phyloP scores from a whole-genome alignment of 1,140 invertebrate species.

The Drosophila navojoa region DNA sequence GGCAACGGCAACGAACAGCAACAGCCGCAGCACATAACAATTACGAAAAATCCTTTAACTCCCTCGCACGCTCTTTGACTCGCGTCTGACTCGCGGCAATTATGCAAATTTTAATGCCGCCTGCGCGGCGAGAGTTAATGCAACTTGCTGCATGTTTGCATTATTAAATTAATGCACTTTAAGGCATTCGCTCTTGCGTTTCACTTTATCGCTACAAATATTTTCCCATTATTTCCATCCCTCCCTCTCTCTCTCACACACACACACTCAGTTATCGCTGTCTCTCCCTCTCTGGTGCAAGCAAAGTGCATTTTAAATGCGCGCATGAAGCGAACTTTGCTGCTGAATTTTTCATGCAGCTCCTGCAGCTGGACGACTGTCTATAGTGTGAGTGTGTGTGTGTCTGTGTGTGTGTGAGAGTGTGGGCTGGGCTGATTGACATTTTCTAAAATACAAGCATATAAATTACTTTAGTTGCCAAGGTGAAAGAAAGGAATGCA shows the following conservation, averaged over 20 bases:
- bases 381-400: neutral
- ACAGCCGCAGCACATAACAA: neutral
- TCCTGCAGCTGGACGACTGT: neutral
- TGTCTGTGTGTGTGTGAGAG: neutral
- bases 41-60: conserved; percentile 5
- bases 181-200: conserved; percentile 50
- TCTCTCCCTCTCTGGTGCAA: neutral
- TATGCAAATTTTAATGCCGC: conserved; percentile 69
- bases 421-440: conserved; percentile 1
- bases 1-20: conserved; percentile 22
- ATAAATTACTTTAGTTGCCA: neutral
- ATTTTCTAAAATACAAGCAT: neutral
- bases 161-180: conserved; percentile 78
- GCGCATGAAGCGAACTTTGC: conserved; percentile 53
- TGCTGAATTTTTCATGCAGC: conserved; percentile 68
- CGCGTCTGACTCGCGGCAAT: conserved; percentile 64
- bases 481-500: neutral
- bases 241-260: neutral
- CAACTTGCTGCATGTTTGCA: conserved; percentile 74
- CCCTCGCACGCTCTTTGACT: conserved; percentile 1
- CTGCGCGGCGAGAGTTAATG: conserved; percentile 71
- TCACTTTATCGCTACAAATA: conserved; percentile 49
- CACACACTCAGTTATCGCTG: no score
- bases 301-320: conserved; percentile 79
- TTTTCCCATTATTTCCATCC: conserved; percentile 36